phyloP scores from a whole-genome alignment of 2,113 vertebrate genomes.

The Hyla sarda region DNA sequence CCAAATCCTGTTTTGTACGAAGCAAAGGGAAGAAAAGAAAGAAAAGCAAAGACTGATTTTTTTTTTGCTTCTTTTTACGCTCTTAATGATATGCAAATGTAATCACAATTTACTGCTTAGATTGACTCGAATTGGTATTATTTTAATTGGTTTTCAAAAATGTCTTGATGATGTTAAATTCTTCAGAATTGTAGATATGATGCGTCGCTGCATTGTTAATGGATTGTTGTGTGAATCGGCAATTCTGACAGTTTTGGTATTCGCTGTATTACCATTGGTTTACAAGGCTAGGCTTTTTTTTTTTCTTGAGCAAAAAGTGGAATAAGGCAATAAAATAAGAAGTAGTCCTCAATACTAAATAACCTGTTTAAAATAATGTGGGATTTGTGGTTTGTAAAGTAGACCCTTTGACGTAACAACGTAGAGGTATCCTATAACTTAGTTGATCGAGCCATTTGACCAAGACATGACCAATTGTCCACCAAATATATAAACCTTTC shows the following conservation, averaged over 20 bases:
- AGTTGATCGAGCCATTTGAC: too few species aligned
- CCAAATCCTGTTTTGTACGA: background rate
- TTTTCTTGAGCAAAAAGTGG: background rate
- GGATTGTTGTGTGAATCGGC: conserved; percentile 18
- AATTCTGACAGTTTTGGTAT: conserved; percentile 4
- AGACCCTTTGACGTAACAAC: background rate
- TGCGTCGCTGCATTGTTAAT: background rate
- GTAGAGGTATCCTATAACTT: too few species aligned
- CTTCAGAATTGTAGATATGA: background rate
- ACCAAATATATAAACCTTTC: too few species aligned
- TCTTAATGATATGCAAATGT: conserved; percentile 26
- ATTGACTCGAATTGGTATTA: conserved; percentile 39
- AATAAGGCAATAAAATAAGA: background rate
- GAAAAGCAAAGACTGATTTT: background rate
- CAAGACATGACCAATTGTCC: too few species aligned
- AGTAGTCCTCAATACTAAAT: background rate
- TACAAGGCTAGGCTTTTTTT: background rate
- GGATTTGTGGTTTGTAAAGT: background rate
- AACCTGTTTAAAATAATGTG: background rate
- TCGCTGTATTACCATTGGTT: background rate
- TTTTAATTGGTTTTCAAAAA: conserved; percentile 46
- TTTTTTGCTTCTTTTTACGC: background rate
- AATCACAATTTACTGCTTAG: conserved; percentile 22
- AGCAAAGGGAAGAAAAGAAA: background rate
- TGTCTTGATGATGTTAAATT: conserved; percentile 28